phyloP scores from a whole-genome alignment of 1,140 invertebrate genomes.

The Ectropis grisescens region DNA sequence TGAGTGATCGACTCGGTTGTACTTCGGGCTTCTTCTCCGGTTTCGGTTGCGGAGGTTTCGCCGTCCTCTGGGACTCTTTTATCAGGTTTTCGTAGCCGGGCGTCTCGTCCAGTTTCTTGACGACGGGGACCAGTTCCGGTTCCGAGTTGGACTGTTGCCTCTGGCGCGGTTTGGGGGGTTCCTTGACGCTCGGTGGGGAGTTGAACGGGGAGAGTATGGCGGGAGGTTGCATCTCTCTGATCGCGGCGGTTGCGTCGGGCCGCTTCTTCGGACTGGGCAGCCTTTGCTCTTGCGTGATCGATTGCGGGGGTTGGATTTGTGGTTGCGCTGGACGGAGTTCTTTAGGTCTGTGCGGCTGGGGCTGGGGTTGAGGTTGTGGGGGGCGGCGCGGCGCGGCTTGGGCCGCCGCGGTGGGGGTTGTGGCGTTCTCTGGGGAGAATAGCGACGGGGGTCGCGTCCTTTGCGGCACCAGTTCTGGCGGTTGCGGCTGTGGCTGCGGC shows the following conservation, averaged over 20 bases:
- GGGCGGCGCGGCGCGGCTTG: conserved; percentile 22
- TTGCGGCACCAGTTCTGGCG: conserved; percentile 23
- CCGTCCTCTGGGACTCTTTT: conserved; percentile 38
- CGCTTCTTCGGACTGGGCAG: conserved; percentile 39
- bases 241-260: conserved; percentile 33
- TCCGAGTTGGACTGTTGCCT: conserved; percentile 40
- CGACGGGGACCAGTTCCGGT: conserved; percentile 47
- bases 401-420: conserved; percentile 33
- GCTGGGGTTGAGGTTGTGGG: conserved; percentile 11
- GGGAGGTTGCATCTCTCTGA: conserved; percentile 54
- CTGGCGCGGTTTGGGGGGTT: conserved; percentile 24
- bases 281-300: conserved; percentile 10
- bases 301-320: conserved; percentile 8
- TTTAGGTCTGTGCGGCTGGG: conserved; percentile 11
- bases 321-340: conserved; percentile 13
- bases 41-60: conserved; percentile 17
- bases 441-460: conserved; percentile 47
- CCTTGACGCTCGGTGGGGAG: conserved; percentile 35
- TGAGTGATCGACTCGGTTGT: conserved; percentile 21
- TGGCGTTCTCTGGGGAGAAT: conserved; percentile 53
- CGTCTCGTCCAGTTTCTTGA: conserved; percentile 60
- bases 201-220: conserved; percentile 56
- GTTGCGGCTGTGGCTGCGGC: conserved; percentile 15
- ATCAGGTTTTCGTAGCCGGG: conserved; percentile 54
- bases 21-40: conserved; percentile 30